Percentiles rank a stretch among this genome's conserved stretches.
Evolutionary conservation across 1,140 invertebrate species (phyloP).

Genomic region (Dinoponera quadriceps): DNA sequence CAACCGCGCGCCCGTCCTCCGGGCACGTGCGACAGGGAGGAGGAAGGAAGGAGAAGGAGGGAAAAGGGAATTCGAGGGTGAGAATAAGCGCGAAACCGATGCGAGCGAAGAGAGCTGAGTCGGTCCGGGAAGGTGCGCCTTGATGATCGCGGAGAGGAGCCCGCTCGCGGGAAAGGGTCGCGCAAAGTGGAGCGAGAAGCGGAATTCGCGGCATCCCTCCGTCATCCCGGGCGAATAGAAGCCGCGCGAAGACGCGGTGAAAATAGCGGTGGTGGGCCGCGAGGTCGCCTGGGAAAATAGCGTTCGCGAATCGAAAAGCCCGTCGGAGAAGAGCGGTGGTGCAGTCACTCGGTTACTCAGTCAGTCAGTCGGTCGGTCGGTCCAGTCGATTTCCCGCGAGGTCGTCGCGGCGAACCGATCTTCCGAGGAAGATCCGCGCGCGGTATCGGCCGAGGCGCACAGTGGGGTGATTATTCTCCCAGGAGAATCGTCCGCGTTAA

Average conservation of each 20-base stretch:
- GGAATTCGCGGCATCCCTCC: background rate
- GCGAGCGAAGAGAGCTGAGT: conserved; percentile 9
- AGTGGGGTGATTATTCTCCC: conserved; percentile 12
- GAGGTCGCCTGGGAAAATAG: background rate
- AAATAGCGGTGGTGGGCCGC: background rate
- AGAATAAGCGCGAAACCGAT: conserved; percentile 2
- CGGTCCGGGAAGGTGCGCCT: background rate
- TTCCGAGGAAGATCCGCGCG: background rate
- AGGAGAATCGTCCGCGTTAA: conserved; percentile 24
- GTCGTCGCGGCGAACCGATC: background rate
- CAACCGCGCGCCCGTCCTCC: background rate
- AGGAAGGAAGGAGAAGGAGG: conserved; percentile 7
- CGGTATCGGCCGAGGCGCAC: background rate
- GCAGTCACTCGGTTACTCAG: no score
- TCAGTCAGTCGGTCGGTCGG: background rate
- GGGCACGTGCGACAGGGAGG: conserved; percentile 43
- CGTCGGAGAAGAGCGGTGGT: background rate
- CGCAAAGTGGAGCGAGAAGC: background rate
- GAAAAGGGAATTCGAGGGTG: conserved; percentile 27
- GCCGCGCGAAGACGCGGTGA: background rate
- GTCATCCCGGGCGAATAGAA: background rate
- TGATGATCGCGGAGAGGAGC: conserved; percentile 3
- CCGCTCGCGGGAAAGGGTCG: background rate
- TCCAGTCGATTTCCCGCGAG: background rate
- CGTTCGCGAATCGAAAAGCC: background rate